A percentile compares a stretch with the other conserved stretches of the same genome.
Conservation (phyloP, 2,113 vertebrate genomes). For the Nesoenas mayeri region DNA sequence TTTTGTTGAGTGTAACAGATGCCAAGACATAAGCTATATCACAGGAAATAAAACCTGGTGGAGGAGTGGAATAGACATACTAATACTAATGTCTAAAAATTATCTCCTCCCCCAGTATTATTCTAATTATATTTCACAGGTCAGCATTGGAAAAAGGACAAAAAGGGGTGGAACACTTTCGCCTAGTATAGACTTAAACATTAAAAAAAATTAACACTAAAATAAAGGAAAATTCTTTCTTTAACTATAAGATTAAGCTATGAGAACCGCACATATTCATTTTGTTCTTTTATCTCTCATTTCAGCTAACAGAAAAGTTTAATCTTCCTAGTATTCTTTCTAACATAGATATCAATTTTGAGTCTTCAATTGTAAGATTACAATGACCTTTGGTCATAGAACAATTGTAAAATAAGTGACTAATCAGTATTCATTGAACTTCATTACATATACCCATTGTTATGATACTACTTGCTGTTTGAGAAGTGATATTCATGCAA, state of each 20-base stretch:
- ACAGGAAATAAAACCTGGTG: background rate
- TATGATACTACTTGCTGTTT: background rate
- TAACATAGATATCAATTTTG: background rate
- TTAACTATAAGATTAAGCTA: background rate
- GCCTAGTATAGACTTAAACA: background rate
- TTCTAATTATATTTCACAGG: background rate
- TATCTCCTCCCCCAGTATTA: background rate
- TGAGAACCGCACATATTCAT: background rate
- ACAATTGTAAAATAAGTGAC: background rate
- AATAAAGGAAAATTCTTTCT: background rate
- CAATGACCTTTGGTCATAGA: background rate
- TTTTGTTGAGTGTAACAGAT: background rate
- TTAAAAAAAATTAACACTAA: background rate
- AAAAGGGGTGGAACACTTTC: background rate
- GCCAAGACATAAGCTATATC: background rate
- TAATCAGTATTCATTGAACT: background rate
- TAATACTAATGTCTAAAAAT: background rate
- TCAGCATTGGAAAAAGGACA: background rate
- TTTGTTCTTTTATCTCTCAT: background rate
- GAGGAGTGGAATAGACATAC: background rate
- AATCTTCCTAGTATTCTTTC: background rate
- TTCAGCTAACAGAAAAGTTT: background rate
- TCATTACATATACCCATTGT: background rate
- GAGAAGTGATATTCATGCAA: background rate
- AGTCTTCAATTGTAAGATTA: background rate